Base-by-base conservation (phyloP, 92 coral and sea anemone genomes). In the Zoanthus solanderi region DNA sequence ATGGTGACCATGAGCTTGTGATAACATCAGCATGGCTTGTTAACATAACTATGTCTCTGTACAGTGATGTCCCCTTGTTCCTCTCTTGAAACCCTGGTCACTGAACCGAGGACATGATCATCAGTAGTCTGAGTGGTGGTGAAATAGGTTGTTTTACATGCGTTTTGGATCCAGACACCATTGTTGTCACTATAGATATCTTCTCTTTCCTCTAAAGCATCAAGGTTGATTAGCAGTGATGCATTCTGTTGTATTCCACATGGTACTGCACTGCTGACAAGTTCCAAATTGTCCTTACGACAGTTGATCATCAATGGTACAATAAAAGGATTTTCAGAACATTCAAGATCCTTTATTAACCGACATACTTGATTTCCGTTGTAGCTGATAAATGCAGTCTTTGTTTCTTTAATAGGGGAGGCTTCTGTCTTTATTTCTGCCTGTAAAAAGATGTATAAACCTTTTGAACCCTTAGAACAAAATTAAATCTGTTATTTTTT, bases 1-100 rank as follows among this genome's bases (percentile, higher is more conserved):
- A 93, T 47, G 76, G 83, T 28, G 57, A 93, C 90, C 15, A 93
- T 68, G 18, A 79, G 75, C 75, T 47, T 93, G 76, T 93, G 88
- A 61, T 76, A 93, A 29, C 48, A n/a, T 65, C 83, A 58, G 84
- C 68, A 77, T 32, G 95, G 75, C 58, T 53, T 54, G 54, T 78
- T 72, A 63, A 6, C 9, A 75, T 92, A 92, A 15, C 79, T 44
- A 23, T 92, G 75, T 85, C 94, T 79, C n/a, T 89, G 23, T 15
- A 93, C 96, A n/a, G 77, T 84, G 68, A 93, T 71, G 72, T 93
- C 96, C 17, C 83, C 88, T 44, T 76, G 52, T 76, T 81, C 72
- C 37, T 81, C 83, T 48, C 42, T 85, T n/a, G 72, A n/a, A 47
- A 79, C 80, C 87, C 85, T 90, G 11, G 47, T 71, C 44, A 87